phyloP scores from a whole-genome alignment of 2,113 vertebrate genomes.

The Vimba vimba region DNA sequence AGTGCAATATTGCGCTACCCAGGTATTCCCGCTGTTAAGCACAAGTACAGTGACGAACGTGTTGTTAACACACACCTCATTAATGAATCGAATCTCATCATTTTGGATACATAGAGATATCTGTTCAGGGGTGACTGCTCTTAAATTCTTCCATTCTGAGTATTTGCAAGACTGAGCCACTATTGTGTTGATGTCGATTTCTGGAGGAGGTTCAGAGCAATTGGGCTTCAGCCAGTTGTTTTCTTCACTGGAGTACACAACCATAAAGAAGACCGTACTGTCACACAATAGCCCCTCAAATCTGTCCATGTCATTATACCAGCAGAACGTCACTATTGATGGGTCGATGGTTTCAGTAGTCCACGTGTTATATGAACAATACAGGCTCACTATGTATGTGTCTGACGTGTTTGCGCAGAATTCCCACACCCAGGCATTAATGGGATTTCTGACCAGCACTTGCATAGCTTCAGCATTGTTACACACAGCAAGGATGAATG shows the following conservation, averaged over 20 bases:
- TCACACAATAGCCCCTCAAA: conserved; percentile 70
- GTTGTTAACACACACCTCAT: conserved; percentile 69
- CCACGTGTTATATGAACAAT: conserved; percentile 76
- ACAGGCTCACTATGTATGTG: conserved; percentile 63
- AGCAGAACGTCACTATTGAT: conserved; percentile 71
- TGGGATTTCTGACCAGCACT: conserved; percentile 64
- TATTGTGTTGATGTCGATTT: background rate
- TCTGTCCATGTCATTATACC: conserved; percentile 65
- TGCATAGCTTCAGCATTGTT: conserved; percentile 63
- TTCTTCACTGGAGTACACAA: conserved; percentile 67
- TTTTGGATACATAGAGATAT: conserved; percentile 69
- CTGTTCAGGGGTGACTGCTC: conserved; percentile 51
- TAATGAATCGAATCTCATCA: conserved; percentile 67
- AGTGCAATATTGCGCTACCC: conserved; percentile 71
- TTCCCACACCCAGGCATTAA: conserved; percentile 74
- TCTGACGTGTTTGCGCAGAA: conserved; percentile 72
- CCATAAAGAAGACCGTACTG: conserved; percentile 67
- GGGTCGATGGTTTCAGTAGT: conserved; percentile 49
- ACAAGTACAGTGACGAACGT: conserved; percentile 66
- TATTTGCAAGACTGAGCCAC: conserved; percentile 65
- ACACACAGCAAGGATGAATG: conserved; percentile 74
- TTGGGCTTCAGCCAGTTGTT: conserved; percentile 68
- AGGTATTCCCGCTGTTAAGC: conserved; percentile 56
- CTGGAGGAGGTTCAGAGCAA: conserved; percentile 60
- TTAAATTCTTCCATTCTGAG: conserved; percentile 67